Percentiles rank a stretch among this genome's conserved stretches.
Conservation (phyloP, 2,797 vertebrate genomes). For the Peromyscus eremicus region DNA sequence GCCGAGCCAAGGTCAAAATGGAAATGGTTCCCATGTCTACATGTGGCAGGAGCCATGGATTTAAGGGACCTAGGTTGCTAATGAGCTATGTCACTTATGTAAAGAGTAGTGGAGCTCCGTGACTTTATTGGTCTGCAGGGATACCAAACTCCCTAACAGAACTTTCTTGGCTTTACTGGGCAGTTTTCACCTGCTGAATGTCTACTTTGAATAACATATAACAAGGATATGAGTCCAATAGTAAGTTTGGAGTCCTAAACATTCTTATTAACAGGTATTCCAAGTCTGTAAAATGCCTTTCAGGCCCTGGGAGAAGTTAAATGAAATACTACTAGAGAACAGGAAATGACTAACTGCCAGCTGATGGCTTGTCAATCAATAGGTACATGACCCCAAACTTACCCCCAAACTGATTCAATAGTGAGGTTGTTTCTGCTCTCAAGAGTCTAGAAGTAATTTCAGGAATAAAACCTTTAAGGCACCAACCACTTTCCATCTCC, state of each 20-base stretch:
- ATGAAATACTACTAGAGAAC: not conserved
- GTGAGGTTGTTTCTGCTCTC: slow-evolving; percentile 20
- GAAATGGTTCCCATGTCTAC: slow-evolving; percentile 46
- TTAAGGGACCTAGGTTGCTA: not conserved
- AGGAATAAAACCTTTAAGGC: not conserved
- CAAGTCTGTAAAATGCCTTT: slow-evolving; percentile 21
- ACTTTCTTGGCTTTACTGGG: not conserved
- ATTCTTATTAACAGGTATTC: not conserved
- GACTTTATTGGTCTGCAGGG: slow-evolving; percentile 11
- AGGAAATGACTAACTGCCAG: not conserved
- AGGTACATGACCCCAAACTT: not conserved
- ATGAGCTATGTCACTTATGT: slow-evolving; percentile 41
- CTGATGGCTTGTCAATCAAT: not conserved
- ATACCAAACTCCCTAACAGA: slow-evolving; percentile 25
- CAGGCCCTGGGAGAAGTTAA: not conserved
- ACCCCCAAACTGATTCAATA: not conserved
- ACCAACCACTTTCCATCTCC: not conserved
- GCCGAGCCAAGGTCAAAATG: slow-evolving; percentile 25
- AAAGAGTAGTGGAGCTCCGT: slow-evolving; percentile 27
- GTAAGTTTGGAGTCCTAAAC: not conserved
- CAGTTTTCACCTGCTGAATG: not conserved
- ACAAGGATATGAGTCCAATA: not conserved
- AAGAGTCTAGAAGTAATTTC: not conserved
- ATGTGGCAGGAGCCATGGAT: slow-evolving; percentile 9
- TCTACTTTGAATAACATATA: not conserved